Evolutionary conservation across 37 sponge, comb jelly and placozoan species (phyloP), one percentile per base, ranked within the genome.

Genomic region (Chondrosia reniformis): DNA sequence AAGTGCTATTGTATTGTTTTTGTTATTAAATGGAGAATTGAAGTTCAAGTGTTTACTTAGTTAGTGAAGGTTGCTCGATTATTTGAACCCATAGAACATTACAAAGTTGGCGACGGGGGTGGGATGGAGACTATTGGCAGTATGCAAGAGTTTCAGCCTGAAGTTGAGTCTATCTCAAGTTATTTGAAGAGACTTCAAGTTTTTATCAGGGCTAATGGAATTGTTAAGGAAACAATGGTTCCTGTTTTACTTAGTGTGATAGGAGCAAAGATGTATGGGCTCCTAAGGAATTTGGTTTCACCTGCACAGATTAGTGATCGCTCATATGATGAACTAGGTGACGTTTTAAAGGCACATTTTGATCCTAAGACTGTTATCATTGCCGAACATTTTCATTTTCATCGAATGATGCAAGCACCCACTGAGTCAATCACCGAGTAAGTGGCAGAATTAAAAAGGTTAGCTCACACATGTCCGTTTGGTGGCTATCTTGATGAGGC

Each of bases 101-200:
- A n/a, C n/a, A n/a, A n/a, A n/a, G n/a, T n/a, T 79, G 80, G 80
- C 80, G 67, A 79, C 80, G 66, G 66, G 67, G 67, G 45, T 76
- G 65, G 24, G 33, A n/a, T 27, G 19, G 38, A 7, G n/a, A n/a
- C n/a, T n/a, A n/a, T 61, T 22, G 72, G 72, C 4, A 3, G 2
- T 1, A 1, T 69, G 5, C 10, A 5, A 9, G 44, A 38, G 12
- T 69, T 69, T 25, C 24, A 34, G 4, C 72, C 72, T 7, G 72
- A 69, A 25, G 9, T 7, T 2, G 72, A 69, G 21, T 0, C 43
- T 2, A 38, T 69, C 21, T 0, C 5, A 39, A 24, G 2, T 22
- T 69, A 69, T 25, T 1, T 69, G 72, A 44, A 69, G 21, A 36
- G 72, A 25, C 44, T 39, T 19, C 24, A 69, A 25, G 10, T 69